Evolutionary conservation across 2,888 invertebrate species (phyloP), one percentile per base, ranked within the genome.

Genomic region (Lasius fuliginosus): DNA sequence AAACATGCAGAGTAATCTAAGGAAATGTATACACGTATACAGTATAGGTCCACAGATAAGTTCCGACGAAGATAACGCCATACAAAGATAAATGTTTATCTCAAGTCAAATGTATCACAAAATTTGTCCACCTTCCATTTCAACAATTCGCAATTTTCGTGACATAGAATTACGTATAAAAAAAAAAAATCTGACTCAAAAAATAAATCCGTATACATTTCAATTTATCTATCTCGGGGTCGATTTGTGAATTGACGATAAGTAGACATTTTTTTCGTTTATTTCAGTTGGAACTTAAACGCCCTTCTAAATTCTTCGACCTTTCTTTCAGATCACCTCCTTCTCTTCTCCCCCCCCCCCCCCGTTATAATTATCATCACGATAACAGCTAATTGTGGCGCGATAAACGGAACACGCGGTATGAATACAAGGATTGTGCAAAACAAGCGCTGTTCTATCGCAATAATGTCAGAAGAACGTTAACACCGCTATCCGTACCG

Each of bases 401-500:
- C 30, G 40, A 40, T 23, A 49, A 12, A n/a, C 15, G 18, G 33
- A 33, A 49, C 8, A 36, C 23, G n/a, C 18, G 27, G 3, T 9
- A 74, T 30, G n/a, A 62, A 62, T 40, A 53, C 12, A 9, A 53
- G 12, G 33, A 73, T 81, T 81, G 53, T 53, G 46, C 60, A 73
- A 73, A 81, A 73, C 46, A 23, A 46, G 15, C 23, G 71, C 23
- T 23, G 71, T 56, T 23, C 56, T 77, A 56, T 79, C 46, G 79
- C 42, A 79, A 79, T 56, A 36, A 73, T 81, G 33, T 46, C 60
- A 49, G 36, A 67, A 30, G 65, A 53, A 42, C 12, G 30, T 46
- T 60, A 60, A 71, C 15, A 36, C 60, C 11, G 42, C 60, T 73
- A 36, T 33, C 60, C 79, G 27, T 46, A 42, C 58, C 79, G 33